These are phyloP conservation scores for Pristiophorus japonicus DNA, from an alignment of 2,113 vertebrate genomes.

Conservation along the genomic window DNA sequence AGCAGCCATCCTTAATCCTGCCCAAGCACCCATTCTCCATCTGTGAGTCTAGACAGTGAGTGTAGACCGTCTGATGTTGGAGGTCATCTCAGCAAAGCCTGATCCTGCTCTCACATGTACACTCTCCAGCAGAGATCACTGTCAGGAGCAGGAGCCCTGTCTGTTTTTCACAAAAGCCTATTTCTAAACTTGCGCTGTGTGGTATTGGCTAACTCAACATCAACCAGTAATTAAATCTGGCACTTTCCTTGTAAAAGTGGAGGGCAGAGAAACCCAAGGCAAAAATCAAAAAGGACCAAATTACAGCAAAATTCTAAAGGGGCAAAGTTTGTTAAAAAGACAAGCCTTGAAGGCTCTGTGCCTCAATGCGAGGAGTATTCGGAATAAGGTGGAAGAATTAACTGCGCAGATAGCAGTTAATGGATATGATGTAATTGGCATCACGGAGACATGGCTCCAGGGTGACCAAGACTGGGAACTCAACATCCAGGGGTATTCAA, in stretches of 20 bases:
- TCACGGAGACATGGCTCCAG: too few species aligned
- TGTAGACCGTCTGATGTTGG: neutral
- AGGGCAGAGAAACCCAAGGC: too few species aligned
- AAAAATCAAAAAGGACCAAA: too few species aligned
- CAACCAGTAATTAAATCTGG: neutral
- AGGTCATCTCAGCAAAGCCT: neutral
- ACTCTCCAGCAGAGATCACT: neutral
- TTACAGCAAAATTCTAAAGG: too few species aligned
- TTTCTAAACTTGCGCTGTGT: neutral
- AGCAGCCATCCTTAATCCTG: neutral
- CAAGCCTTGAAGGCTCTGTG: too few species aligned
- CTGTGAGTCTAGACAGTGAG: neutral
- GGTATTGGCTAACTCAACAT: neutral
- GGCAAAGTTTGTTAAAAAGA: too few species aligned
- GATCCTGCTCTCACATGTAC: neutral
- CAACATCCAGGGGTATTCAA: too few species aligned
- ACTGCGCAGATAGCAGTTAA: too few species aligned
- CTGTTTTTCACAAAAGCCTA: neutral
- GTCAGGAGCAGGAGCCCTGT: neutral
- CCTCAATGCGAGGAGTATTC: too few species aligned
- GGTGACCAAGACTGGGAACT: too few species aligned
- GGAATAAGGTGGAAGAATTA: too few species aligned
- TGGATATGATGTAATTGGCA: too few species aligned
- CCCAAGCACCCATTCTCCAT: neutral
- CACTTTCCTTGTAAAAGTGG: neutral